These are phyloP conservation scores for Bombus sibiricus DNA, from an alignment of 1,140 invertebrate genomes.

Conservation along the genomic window DNA sequence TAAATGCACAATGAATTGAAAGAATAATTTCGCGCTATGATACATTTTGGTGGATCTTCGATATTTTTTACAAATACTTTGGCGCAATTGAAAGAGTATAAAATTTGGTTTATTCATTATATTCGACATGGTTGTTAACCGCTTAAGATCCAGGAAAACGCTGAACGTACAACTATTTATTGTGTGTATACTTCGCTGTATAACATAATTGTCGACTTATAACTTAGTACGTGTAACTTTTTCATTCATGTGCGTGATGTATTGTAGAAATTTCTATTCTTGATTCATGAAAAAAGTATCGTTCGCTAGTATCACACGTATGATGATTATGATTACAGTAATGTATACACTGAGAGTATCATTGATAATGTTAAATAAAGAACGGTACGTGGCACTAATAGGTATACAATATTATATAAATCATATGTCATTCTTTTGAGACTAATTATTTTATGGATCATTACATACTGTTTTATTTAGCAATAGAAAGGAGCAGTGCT, in stretches of 20 bases:
- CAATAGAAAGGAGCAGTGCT: constrained; percentile 24
- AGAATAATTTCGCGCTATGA: constrained; percentile 10
- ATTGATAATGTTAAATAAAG: constrained; percentile 49
- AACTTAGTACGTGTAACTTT: constrained; percentile 41
- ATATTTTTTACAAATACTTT: constrained; percentile 27
- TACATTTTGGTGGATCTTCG: constrained; percentile 3
- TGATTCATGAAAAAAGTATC: constrained; percentile 37
- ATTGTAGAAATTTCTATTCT: constrained; percentile 52
- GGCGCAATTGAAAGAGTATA: constrained; percentile 34
- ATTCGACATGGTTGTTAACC: background rate
- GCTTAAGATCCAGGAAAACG: constrained; percentile 43
- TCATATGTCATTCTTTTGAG: constrained; percentile 25
- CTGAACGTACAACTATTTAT: constrained; percentile 38
- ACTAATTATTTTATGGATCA: constrained; percentile 37
- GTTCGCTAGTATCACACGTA: constrained; percentile 59
- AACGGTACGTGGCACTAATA: constrained; percentile 51
- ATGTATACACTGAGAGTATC: constrained; percentile 58
- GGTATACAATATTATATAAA: constrained; percentile 29
- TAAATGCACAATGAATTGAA: constrained; percentile 18
- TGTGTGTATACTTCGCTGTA: constrained; percentile 45
- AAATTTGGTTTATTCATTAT: constrained; percentile 44
- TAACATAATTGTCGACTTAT: constrained; percentile 40
- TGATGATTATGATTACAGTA: constrained; percentile 55
- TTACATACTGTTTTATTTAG: constrained; percentile 8
- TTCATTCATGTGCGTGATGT: constrained; percentile 56